Evolutionary conservation across 2,113 vertebrate genomes (phyloP), one percentile per base, ranked within the genome.

Genomic region (Prolemur simus): DNA sequence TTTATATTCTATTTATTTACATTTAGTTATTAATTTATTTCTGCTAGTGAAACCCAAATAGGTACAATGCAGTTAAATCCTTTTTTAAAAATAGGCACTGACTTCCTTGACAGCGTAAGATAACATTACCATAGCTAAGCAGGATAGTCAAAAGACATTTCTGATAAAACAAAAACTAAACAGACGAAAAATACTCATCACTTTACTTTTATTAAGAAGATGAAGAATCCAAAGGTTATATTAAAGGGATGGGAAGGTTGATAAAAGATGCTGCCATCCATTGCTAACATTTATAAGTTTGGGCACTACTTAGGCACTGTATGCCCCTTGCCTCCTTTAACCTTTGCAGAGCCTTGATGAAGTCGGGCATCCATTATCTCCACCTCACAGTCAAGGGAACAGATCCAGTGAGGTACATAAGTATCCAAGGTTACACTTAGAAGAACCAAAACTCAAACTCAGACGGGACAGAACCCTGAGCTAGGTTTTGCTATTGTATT

Each of bases 1-100:
- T 87, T 87, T 83, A 39, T 49, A 87, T 87, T 95, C 27, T 54
- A 37, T 29, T 94, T 83, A 66, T 66, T 95, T 88, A 45, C 3
- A 15, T 29, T 80, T 74, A 63, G 11, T 25, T 66, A 73, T 89
- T 80, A 47, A 64, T 87, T 91, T 63, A 76, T 88, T 91, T 63
- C 47, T 81, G n/a, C 29, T 86, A 11, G 39, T 68, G 54, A 94
- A 60, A 78, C 3, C 11, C 32, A 87, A 32, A 32, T 85, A 58
- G 37, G 42, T 68, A 82, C 5, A 83, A 94, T 27, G 49, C 29
- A 74, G 25, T 39, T 69, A 45, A 20, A 34, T 74, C 47, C 37
- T 52, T 17, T 54, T 93, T 87, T 15, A 47, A 34, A 47, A 34
- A 54, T 69, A 5, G 0, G 2, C 7, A n/a, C 14, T 56, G 52